phyloP scores from a whole-genome alignment of 2,797 vertebrate genomes.

The Xerus rutilus region DNA sequence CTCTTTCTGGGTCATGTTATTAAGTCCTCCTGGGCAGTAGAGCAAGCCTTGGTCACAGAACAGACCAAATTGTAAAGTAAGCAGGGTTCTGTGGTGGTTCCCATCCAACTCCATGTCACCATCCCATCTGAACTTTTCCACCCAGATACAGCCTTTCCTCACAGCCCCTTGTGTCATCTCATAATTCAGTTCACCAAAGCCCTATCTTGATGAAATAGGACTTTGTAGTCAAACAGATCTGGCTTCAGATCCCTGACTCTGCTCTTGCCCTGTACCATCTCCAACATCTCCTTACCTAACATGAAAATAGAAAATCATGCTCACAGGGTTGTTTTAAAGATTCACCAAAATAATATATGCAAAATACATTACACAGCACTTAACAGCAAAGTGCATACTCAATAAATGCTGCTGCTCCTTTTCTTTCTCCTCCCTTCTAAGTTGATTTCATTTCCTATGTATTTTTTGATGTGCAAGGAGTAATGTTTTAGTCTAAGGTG shows the following conservation, averaged over 20 bases:
- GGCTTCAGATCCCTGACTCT: neutral
- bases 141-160: neutral
- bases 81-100: no score
- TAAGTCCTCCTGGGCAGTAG: neutral
- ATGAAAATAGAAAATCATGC: neutral
- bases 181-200: accelerated
- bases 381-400: accelerated
- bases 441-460: accelerated
- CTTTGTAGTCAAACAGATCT: neutral
- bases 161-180: accelerated
- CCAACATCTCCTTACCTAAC: neutral
- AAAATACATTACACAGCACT: accelerated
- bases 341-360: neutral
- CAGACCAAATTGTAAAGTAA: neutral
- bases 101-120: neutral
- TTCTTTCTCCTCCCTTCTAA: neutral
- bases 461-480: neutral
- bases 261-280: neutral
- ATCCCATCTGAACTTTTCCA: neutral
- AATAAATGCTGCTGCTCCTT: accelerated
- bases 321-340: neutral
- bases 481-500: neutral
- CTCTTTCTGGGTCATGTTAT: accelerated
- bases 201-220: neutral
- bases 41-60: neutral